phyloP scores from a whole-genome alignment of 1,140 invertebrate species.

The Chrysomallon squamiferum region DNA sequence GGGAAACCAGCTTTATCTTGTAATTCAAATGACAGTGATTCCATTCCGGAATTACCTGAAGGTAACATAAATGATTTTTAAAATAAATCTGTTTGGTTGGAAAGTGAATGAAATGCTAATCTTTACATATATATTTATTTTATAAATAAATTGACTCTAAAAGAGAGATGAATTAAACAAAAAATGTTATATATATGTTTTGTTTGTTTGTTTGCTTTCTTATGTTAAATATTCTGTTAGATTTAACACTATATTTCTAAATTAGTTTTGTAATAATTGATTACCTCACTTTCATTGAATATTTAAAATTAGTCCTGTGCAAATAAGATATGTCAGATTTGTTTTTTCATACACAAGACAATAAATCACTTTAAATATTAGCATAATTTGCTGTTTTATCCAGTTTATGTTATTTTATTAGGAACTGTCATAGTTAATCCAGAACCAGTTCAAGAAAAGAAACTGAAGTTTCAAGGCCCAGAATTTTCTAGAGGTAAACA shows the following conservation, averaged over 20 bases:
- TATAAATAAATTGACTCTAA: no score
- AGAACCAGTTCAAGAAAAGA: slow-evolving; percentile 32
- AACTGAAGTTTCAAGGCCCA: slow-evolving; percentile 14
- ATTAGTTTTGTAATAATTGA: background rate
- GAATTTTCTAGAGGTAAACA: slow-evolving; percentile 16
- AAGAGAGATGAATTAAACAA: no score
- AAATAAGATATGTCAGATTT: background rate
- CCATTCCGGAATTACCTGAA: slow-evolving; percentile 26
- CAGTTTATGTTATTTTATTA: slow-evolving; percentile 9
- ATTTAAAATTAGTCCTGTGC: background rate
- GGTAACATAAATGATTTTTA: slow-evolving; percentile 7
- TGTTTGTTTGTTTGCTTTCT: no score
- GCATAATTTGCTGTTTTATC: background rate
- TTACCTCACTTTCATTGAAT: background rate
- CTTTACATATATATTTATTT: no score
- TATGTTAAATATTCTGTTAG: no score
- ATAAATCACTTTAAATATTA: background rate
- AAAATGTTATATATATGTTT: no score
- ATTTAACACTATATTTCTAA: no score
- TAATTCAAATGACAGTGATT: slow-evolving; percentile 1
- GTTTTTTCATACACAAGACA: background rate
- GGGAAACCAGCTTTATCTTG: background rate
- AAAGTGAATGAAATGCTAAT: background rate
- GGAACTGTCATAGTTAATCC: slow-evolving; percentile 40
- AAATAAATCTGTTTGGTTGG: background rate